These are phyloP conservation scores for Balaeniceps rex DNA, from an alignment of 2,113 vertebrate species.

Conservation along the genomic window DNA sequence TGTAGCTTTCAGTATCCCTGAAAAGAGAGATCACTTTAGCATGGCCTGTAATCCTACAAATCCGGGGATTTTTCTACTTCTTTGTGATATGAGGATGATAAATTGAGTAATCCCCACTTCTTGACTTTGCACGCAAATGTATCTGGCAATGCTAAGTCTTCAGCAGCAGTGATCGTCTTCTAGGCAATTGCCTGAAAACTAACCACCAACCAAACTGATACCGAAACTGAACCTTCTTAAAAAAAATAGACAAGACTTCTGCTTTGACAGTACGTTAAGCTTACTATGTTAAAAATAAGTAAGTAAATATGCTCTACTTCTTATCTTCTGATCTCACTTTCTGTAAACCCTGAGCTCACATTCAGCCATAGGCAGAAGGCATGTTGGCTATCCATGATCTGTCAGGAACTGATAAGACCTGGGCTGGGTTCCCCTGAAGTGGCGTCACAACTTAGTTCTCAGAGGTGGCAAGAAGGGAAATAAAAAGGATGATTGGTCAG, in stretches of 20 bases:
- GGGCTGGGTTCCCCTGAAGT: constrained; percentile 11
- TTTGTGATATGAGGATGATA: not conserved
- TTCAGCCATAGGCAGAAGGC: not conserved
- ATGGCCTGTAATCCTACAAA: not conserved
- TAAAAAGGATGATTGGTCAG: not conserved
- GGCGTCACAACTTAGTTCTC: not conserved
- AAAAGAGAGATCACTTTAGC: not conserved
- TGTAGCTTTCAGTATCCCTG: not conserved
- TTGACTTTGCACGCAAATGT: not conserved
- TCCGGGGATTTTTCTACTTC: not conserved
- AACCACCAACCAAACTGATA: not conserved
- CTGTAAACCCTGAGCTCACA: not conserved
- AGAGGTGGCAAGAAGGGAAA: not conserved
- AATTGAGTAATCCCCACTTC: not conserved
- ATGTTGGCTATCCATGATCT: not conserved
- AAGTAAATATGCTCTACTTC: not conserved
- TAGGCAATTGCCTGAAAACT: not conserved
- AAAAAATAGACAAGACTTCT: not conserved
- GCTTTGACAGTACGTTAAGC: not conserved
- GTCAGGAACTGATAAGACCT: constrained; percentile 34
- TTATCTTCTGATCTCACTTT: constrained; percentile 19
- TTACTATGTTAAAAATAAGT: not conserved
- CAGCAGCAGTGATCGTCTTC: rapidly evolving
- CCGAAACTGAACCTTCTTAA: not conserved
- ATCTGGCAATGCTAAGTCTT: not conserved